Evolutionary conservation across 2,888 invertebrate genomes (phyloP).

Genomic region (Harpalus rufipes): DNA sequence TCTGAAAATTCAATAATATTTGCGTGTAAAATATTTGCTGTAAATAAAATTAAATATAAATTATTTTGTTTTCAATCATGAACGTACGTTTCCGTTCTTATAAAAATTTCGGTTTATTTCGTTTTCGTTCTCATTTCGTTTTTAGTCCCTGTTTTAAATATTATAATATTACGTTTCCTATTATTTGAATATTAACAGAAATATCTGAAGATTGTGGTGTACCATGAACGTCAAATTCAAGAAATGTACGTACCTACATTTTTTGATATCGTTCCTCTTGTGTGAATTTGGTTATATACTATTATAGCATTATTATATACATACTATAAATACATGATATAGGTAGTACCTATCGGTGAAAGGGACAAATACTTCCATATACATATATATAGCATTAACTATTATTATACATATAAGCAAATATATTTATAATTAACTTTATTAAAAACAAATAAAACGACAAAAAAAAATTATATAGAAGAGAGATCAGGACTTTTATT

Average conservation of each 20-base stretch:
- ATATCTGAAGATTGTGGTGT: no score
- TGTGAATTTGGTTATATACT: neutral
- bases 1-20: no score
- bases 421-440: constrained; percentile 67
- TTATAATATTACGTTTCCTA: no score
- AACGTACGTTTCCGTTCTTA: no score
- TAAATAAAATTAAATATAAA: no score
- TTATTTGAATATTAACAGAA: no score
- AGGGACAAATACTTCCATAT: constrained; percentile 71
- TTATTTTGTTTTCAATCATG: no score
- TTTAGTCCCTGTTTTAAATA: no score
- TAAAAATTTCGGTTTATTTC: no score
- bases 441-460: constrained; percentile 68
- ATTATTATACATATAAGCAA: constrained; percentile 57
- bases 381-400: constrained; percentile 69
- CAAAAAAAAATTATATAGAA: constrained; percentile 76
- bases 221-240: neutral
- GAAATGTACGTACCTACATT: neutral
- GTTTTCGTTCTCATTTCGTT: no score
- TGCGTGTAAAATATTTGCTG: no score
- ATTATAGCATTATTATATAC: constrained; percentile 13
- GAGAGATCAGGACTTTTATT: constrained; percentile 73
- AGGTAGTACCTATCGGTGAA: constrained; percentile 69
- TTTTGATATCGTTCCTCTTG: neutral
- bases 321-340: constrained; percentile 34